phyloP scores from a whole-genome alignment of 2,888 invertebrate species.

The Drosophila setosimentum region DNA sequence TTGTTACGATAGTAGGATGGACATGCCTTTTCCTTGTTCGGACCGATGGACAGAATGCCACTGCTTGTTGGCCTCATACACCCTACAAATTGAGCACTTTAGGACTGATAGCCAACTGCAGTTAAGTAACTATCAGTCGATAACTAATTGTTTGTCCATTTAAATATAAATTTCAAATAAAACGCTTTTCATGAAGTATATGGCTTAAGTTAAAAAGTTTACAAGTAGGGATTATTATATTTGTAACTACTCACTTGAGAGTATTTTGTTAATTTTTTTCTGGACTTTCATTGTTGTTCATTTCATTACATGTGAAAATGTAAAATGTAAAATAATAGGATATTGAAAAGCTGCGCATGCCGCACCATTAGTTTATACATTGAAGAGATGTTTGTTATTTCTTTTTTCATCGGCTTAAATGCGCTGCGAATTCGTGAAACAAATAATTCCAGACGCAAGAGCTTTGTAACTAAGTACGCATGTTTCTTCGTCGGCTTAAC shows the following conservation, averaged over 20 bases:
- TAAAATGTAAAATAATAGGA: constrained; percentile 17
- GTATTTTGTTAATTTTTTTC: neutral
- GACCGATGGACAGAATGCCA: constrained; percentile 74
- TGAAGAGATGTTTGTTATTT: constrained; percentile 42
- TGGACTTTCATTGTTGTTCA: neutral
- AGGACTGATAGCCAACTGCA: neutral
- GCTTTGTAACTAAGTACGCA: constrained; percentile 76
- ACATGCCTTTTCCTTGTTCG: constrained; percentile 80
- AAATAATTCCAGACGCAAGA: constrained; percentile 70
- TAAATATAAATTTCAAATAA: neutral
- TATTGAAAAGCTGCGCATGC: constrained; percentile 17
- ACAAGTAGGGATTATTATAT: fast-evolving
- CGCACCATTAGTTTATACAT: neutral
- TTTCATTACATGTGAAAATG: neutral
- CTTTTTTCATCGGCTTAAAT: constrained; percentile 46
- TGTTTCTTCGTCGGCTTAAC: constrained; percentile 71
- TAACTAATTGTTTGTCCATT: neutral
- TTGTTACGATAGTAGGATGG: constrained; percentile 80
- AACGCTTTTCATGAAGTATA: neutral
- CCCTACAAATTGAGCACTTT: constrained; percentile 16
- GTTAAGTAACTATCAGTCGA: neutral
- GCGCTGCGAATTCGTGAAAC: constrained; percentile 82
- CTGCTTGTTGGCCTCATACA: constrained; percentile 43
- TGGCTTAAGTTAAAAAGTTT: neutral
- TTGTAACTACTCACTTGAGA: neutral